phyloP scores from a whole-genome alignment of 2,888 invertebrate genomes.

The Polymixis flavicincta region DNA sequence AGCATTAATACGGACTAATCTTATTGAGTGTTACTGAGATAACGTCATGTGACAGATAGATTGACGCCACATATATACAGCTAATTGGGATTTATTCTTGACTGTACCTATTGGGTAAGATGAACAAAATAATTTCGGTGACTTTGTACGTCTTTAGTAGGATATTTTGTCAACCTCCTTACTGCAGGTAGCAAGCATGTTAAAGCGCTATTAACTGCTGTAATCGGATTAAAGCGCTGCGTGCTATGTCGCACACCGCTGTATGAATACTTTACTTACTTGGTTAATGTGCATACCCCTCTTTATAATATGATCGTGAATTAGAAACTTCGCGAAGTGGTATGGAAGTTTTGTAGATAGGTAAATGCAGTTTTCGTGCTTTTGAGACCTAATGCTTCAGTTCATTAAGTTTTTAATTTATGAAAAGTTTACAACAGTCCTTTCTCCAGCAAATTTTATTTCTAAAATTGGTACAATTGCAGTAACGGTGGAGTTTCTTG shows the following conservation, averaged over 20 bases:
- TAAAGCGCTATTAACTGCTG: slow-evolving; percentile 43
- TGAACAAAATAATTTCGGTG: neutral
- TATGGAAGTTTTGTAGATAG: slow-evolving; percentile 5
- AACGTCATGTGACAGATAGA: neutral
- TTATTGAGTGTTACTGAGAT: neutral
- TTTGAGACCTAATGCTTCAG: neutral
- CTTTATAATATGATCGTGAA: slow-evolving; percentile 19
- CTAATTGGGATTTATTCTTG: neutral
- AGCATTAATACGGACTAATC: neutral
- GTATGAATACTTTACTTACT: slow-evolving; percentile 28
- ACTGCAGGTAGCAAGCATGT: slow-evolving; percentile 55
- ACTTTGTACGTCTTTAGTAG: no score
- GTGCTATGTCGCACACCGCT: slow-evolving; percentile 21
- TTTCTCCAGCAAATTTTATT: neutral
- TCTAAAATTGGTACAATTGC: neutral
- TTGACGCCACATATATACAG: neutral
- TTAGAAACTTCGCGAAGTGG: neutral
- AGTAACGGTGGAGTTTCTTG: no score
- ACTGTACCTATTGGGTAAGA: neutral
- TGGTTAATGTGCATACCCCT: slow-evolving; percentile 18
- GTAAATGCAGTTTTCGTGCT: slow-evolving; percentile 20
- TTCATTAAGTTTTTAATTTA: neutral
- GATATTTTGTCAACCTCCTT: slow-evolving; percentile 11
- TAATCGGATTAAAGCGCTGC: slow-evolving; percentile 56
- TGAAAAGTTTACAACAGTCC: no score